Percentiles rank a stretch among this genome's conserved stretches.
phyloP scores from a whole-genome alignment of 1,140 invertebrate genomes.

The Drosophila ananassae region DNA sequence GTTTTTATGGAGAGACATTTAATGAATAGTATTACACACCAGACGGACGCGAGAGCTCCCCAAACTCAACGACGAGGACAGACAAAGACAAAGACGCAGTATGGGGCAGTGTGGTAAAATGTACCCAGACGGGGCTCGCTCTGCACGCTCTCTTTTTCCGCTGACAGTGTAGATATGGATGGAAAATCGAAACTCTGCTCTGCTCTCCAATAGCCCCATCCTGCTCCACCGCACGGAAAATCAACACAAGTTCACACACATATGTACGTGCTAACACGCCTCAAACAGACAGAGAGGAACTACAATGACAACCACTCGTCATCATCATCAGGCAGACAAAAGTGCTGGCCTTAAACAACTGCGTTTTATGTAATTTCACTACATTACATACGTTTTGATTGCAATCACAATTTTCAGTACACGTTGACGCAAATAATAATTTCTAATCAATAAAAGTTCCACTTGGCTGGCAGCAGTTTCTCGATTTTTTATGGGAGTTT shows the following conservation, averaged over 20 bases:
- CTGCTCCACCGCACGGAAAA: conserved; percentile 54
- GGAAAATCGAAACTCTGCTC: conserved; percentile 77
- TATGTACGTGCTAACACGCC: conserved; percentile 27
- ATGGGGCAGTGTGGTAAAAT: conserved; percentile 51
- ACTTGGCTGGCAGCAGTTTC: conserved; percentile 43
- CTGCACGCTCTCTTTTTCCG: conserved; percentile 29
- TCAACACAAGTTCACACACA: conserved; percentile 74
- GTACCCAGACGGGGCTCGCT: conserved; percentile 57
- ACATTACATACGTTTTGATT: conserved; percentile 53
- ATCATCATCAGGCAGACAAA: conserved; percentile 77
- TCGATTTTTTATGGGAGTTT: conserved; percentile 60
- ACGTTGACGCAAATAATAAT: conserved; percentile 35
- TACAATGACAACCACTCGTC: conserved; percentile 80
- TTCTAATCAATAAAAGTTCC: conserved; percentile 50
- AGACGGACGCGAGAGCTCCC: conserved; percentile 55
- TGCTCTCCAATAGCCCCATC: conserved; percentile 39
- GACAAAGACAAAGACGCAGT: conserved; percentile 65
- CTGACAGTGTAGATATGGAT: conserved; percentile 67
- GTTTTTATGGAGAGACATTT: conserved; percentile 10
- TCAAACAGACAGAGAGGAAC: conserved; percentile 32
- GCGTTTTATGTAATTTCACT: conserved; percentile 76
- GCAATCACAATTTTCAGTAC: conserved; percentile 59
- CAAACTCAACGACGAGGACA: conserved; percentile 52
- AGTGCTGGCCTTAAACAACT: conserved; percentile 65
- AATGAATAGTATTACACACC: conserved; percentile 70